Percentiles rank a stretch among this genome's conserved stretches.
These are phyloP conservation scores for Vidua macroura DNA, from an alignment of 2,113 vertebrate species.

Conservation along the genomic window DNA sequence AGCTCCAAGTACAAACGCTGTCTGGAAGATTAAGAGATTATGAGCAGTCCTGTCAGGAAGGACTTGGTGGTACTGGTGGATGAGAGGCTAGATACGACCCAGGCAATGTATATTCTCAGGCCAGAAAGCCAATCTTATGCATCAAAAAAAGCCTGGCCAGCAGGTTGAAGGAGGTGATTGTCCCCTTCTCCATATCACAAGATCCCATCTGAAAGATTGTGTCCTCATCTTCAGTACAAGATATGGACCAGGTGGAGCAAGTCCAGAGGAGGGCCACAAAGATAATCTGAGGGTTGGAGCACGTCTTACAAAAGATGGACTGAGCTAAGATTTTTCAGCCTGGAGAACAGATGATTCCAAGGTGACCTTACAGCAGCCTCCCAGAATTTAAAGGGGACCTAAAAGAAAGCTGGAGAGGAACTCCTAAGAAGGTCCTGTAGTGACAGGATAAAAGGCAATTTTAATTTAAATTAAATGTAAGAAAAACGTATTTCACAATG, in stretches of 20 bases:
- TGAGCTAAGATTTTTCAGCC: neutral
- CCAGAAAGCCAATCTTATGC: neutral
- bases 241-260: neutral
- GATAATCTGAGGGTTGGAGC: neutral
- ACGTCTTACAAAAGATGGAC: no score
- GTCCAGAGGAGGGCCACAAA: no score
- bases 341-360: neutral
- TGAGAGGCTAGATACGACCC: neutral
- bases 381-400: neutral
- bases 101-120: fast-evolving
- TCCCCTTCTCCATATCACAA: neutral
- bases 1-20: neutral
- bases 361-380: neutral
- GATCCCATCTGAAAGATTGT: neutral
- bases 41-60: neutral
- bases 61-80: neutral
- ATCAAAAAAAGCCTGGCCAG: neutral
- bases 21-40: no score
- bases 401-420: neutral
- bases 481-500: neutral
- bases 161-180: neutral
- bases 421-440: neutral
- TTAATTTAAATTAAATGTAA: neutral
- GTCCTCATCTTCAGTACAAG: no score
- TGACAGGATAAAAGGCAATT: neutral